Conservation (phyloP, 2,888 invertebrate genomes). For the Peribatodes rhomboidaria region DNA sequence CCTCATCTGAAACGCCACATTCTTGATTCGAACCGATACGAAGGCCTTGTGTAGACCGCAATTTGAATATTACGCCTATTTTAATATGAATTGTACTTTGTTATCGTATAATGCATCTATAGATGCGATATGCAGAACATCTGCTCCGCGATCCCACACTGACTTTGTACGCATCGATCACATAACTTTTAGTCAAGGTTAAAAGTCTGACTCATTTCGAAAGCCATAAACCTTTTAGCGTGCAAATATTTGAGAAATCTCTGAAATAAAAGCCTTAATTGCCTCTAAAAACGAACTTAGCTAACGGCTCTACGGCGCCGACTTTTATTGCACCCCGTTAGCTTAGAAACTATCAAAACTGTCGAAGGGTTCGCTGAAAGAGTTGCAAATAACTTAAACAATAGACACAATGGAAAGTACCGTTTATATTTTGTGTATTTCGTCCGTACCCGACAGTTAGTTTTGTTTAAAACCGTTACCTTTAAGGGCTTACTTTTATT, state of each 20-base stretch:
- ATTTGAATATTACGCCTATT: conserved; percentile 58
- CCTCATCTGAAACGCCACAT: conserved; percentile 73
- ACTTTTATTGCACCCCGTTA: conserved; percentile 64
- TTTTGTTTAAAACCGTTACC: conserved; percentile 62
- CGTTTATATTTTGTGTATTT: conserved; percentile 45
- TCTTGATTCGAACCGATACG: conserved; percentile 63
- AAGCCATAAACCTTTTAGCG: conserved; percentile 44
- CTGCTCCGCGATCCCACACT: conserved; percentile 33
- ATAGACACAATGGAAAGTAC: conserved; percentile 58
- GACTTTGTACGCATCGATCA: conserved; percentile 30
- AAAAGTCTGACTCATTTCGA: conserved; percentile 35
- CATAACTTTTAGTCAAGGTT: conserved; percentile 24
- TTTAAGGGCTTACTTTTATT: conserved; percentile 70
- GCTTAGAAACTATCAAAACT: conserved; percentile 56
- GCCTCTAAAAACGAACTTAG: conserved; percentile 48
- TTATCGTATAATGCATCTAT: conserved; percentile 46
- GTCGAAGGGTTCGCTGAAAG: conserved; percentile 68
- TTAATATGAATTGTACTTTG: conserved; percentile 47
- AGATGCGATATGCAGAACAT: conserved; percentile 43
- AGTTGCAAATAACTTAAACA: conserved; percentile 72
- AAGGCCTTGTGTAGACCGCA: conserved; percentile 55
- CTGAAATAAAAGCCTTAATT: conserved; percentile 43
- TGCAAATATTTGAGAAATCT: conserved; percentile 50
- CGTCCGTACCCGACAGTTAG: conserved; percentile 57
- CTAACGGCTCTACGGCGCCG: conserved; percentile 55